Base-by-base conservation (phyloP, 2,113 vertebrate species). In the Podarcis cretensis region DNA sequence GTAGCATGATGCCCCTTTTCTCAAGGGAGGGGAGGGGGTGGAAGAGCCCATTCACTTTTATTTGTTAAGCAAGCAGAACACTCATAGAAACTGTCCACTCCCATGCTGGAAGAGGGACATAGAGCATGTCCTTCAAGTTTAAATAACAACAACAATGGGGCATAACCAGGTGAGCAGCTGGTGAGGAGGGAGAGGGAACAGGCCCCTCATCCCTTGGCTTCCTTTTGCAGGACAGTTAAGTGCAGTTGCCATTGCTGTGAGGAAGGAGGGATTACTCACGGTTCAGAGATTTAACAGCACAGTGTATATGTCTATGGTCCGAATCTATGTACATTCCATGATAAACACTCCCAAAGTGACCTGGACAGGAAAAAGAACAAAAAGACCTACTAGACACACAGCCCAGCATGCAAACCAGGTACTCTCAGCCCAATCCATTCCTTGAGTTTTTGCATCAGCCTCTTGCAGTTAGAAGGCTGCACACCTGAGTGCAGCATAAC, bases 331-430 rank as follows among this genome's bases (percentile, higher is more conserved):
- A 98, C 90, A 97, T 98, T 87, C 99, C 98, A 0, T 99, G 99
- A 95, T 98, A 99, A 91, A 99, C 99, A 0, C 98, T 98, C 74
- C 99, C 99, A 80, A 99, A 99, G 91, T 99, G 98, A 63, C 99
- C 99, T 99, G 90, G 66, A 27, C 32, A 13, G 59, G 35, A 87
- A 74, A 32, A 80, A n/a, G n/a, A 48, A 73, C 32, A 88, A 68
- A 35, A 12, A 13, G 14, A 3, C 32, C 78, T 35, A 40, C 35
- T 79, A 69, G 59, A 35, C 4, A 16, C 25, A 86, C 10, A 30
- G 30, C 37, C 14, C 40, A 54, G 2, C 30, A 54, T 6, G 8
- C 2, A 68, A 75, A 20, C 54, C 23, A 54, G 48, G 16, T 6
- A 43, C 32, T 54, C 12, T 6, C 37, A 71, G 10, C 6, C 3